Evolutionary conservation across 1,140 invertebrate genomes (phyloP), one percentile per base, ranked within the genome.

Genomic region (Polyergus mexicanus): DNA sequence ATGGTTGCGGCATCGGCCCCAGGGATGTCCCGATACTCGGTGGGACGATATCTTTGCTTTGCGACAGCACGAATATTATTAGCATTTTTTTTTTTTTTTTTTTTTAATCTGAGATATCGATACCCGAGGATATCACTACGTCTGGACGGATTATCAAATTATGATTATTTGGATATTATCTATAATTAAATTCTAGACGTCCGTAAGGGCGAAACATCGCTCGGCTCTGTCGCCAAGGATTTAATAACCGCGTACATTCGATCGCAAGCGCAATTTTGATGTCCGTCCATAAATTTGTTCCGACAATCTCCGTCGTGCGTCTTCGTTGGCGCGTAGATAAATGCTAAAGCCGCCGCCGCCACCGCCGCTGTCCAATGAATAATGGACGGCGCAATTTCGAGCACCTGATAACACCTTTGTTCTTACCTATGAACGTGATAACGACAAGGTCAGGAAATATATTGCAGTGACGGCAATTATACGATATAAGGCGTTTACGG

Each of bases 341-440:
- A 56, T 38, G 44, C 81, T 10, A 58, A 28, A 65, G 69, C 69
- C 41, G 51, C 7, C 38, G 35, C 74, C 51, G 22, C 32, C 47
- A 28, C 25, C 25, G 25, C 58, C 81, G 58, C 44, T 51, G n/a
- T 51, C 54, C 77, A 84, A 84, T 84, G 81, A 77, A 84, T 84
- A 65, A 68, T 66, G 54, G 76, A 81, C 58, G 66, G 25, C 76
- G 76, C 74, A 84, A 77, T 85, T 85, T 5, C 84, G n/a, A 68
- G 38, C 60, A 68, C 51, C 74, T 66, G 83, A 85, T 85, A 85
- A 85, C 75, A 69, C 51, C 75, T 85, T 85, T 85, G 66, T 81
- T 62, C 60, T 51, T 69, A 81, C 62, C 28, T 51, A 60, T 51
- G 47, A 35, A 58, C 13, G 62, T 47, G 65, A 81, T 78, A 80